phyloP scores from a whole-genome alignment of 2,888 invertebrate genomes.

The Catocala nupta region DNA sequence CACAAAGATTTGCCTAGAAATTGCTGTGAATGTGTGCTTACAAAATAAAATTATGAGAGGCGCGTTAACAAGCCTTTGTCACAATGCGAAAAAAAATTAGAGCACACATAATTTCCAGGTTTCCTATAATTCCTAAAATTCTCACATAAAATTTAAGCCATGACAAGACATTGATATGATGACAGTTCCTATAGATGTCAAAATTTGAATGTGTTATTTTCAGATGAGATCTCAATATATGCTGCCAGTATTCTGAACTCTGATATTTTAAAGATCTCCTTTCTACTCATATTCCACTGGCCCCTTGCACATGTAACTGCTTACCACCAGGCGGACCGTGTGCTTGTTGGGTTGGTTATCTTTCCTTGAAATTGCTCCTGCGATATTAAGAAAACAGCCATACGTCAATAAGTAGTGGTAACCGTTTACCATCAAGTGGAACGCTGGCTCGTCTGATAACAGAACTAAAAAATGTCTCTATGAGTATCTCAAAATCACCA shows the following conservation, averaged over 20 bases:
- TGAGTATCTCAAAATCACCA: no score
- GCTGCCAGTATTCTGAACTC: conserved; percentile 37
- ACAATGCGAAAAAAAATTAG: conserved; percentile 25
- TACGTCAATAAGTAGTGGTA: no score
- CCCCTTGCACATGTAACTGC: no score
- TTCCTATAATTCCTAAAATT: conserved; percentile 43
- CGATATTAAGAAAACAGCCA: no score
- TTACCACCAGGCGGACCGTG: no score
- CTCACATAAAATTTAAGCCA: conserved; percentile 55
- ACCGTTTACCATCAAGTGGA: no score
- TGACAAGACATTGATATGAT: conserved; percentile 46
- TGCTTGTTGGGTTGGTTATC: no score
- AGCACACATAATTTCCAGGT: conserved; percentile 57
- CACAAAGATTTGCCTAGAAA: conserved; percentile 22
- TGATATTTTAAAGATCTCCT: no score
- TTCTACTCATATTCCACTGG: no score
- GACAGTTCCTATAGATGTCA: conserved; percentile 43
- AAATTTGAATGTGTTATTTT: conserved; percentile 52
- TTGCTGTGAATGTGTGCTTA: conserved; percentile 18
- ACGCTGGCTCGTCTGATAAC: no score
- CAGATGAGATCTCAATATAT: conserved; percentile 16
- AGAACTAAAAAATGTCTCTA: no score
- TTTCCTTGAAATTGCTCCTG: no score
- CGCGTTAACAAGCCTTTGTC: conserved; percentile 29
- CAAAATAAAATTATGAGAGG: conserved; percentile 23